Evolutionary conservation across 1,140 invertebrate species (phyloP).

Genomic region (Carposina sasakii): DNA sequence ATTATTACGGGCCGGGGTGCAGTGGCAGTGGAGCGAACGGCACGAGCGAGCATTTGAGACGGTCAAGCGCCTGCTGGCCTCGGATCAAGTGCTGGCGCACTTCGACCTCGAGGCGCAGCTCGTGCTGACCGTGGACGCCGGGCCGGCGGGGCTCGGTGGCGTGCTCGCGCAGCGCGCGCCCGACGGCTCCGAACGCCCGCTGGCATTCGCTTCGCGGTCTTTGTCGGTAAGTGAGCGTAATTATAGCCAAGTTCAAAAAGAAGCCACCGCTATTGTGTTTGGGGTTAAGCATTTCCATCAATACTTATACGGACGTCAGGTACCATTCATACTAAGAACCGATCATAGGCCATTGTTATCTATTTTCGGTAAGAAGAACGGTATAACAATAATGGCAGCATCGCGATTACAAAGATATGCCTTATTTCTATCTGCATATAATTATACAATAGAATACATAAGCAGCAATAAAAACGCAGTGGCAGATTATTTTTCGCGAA

Average conservation of each 20-base stretch:
- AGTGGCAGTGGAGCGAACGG: conserved; percentile 5
- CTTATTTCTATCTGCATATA: conserved; percentile 1
- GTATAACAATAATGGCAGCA: background rate
- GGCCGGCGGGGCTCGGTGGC: conserved; percentile 16
- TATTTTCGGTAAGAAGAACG: background rate
- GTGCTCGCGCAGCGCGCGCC: conserved; percentile 11
- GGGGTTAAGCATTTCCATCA: conserved; percentile 41
- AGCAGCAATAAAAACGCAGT: background rate
- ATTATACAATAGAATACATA: conserved; percentile 6
- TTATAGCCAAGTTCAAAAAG: conserved; percentile 57
- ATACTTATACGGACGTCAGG: conserved; percentile 31
- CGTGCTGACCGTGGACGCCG: conserved; percentile 21
- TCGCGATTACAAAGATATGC: background rate
- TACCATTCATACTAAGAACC: conserved; percentile 3
- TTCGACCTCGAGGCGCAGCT: conserved; percentile 22
- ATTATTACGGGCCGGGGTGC: background rate
- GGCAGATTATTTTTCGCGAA: conserved; percentile 1
- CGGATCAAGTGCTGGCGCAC: conserved; percentile 17
- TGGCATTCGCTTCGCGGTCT: background rate
- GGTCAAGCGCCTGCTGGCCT: conserved; percentile 7
- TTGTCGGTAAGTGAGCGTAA: no score
- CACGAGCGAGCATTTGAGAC: conserved; percentile 14
- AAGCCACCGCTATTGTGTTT: conserved; percentile 59
- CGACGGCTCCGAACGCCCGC: background rate
- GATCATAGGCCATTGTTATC: conserved; percentile 4